Percentiles rank a stretch among this genome's conserved stretches.
Evolutionary conservation across 2,888 invertebrate species (phyloP).

Genomic region (Furcula furcula): DNA sequence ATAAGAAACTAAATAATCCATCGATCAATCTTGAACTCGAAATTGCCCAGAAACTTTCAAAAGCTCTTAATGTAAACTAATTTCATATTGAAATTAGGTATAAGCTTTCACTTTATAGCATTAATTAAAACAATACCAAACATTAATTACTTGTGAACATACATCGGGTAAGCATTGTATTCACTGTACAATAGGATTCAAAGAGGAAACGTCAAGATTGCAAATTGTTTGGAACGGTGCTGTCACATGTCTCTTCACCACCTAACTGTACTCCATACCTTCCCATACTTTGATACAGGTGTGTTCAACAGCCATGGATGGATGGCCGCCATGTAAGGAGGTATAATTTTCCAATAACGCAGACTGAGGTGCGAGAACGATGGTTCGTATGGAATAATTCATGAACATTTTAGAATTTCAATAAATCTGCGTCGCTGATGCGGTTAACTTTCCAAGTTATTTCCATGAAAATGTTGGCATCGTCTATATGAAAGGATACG

Average conservation of each 20-base stretch:
- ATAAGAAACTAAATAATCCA: not conserved
- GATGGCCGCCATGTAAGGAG: conserved; percentile 28
- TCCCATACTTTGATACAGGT: conserved; percentile 24
- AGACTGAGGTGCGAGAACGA: conserved; percentile 36
- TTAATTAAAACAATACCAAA: conserved; percentile 14
- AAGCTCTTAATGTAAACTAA: conserved; percentile 9
- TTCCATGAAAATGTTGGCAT: too few species aligned
- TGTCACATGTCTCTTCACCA: conserved; percentile 18
- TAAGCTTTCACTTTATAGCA: conserved; percentile 14
- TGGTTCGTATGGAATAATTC: conserved; percentile 46
- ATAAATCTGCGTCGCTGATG: not conserved
- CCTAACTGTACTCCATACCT: conserved; percentile 30
- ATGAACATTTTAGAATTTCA: conserved; percentile 44
- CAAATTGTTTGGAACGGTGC: conserved; percentile 11
- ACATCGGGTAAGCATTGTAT: too few species aligned
- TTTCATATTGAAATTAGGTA: too few species aligned
- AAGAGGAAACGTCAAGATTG: conserved; percentile 34
- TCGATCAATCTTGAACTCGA: conserved; percentile 5
- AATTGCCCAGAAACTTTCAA: conserved; percentile 7
- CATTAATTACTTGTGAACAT: not conserved
- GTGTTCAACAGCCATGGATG: conserved; percentile 19
- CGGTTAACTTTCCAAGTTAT: not conserved
- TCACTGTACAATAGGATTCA: conserved; percentile 13
- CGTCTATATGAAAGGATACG: too few species aligned
- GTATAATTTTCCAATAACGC: conserved; percentile 43